phyloP scores from a whole-genome alignment of 2,797 vertebrate genomes.

The Pterois miles region DNA sequence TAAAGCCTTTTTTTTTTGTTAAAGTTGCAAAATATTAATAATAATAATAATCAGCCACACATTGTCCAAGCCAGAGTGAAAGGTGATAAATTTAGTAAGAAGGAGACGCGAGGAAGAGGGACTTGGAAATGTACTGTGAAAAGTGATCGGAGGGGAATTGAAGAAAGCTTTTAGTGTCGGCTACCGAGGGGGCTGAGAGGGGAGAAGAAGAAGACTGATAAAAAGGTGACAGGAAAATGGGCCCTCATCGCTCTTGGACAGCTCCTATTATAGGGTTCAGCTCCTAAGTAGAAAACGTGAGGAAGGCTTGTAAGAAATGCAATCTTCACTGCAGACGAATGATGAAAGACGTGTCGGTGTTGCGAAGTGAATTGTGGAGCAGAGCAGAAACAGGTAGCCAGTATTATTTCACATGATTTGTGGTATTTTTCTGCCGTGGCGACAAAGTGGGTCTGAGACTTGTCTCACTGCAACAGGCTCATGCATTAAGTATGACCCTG shows the following conservation, averaged over 20 bases:
- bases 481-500: conserved; percentile 78
- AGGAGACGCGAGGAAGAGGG: neutral
- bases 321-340: conserved; percentile 22
- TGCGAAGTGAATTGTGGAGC: conserved; percentile 10
- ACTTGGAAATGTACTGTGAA: conserved; percentile 44
- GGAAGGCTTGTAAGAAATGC: conserved; percentile 16
- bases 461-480: conserved; percentile 80
- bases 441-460: conserved; percentile 67
- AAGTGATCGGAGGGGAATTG: conserved; percentile 57
- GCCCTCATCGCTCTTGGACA: conserved; percentile 53
- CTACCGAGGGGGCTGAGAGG: conserved; percentile 29
- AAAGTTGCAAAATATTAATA: conserved; percentile 66
- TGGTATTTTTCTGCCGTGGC: conserved; percentile 61
- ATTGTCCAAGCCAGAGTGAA: conserved; percentile 60
- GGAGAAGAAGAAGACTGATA: conserved; percentile 46
- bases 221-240: conserved; percentile 71
- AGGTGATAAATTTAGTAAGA: conserved; percentile 16
- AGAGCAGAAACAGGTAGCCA: conserved; percentile 38
- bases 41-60: conserved; percentile 57
- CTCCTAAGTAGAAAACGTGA: conserved; percentile 41
- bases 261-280: conserved; percentile 40
- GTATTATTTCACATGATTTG: conserved; percentile 69
- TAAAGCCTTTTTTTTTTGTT: conserved; percentile 53
- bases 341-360: conserved; percentile 30
- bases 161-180: conserved; percentile 74